Evolutionary conservation across 2,797 vertebrate genomes (phyloP).

Genomic region (Knipowitschia caucasica): DNA sequence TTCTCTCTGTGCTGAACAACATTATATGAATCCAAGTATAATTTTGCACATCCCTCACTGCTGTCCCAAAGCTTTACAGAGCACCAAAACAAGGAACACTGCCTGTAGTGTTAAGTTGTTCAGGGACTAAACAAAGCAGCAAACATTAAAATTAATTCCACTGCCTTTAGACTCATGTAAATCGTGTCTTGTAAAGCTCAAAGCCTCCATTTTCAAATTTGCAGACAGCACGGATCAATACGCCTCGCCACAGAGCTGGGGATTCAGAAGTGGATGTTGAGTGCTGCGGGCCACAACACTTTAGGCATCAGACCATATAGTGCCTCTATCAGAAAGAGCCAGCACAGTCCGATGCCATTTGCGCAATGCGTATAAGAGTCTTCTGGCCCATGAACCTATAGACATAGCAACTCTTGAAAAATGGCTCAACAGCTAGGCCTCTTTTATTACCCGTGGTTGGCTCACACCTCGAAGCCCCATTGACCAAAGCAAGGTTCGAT

Average conservation of each 20-base stretch:
- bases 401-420: conserved; percentile 57
- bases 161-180: conserved; percentile 49
- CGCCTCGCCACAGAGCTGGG: conserved; percentile 55
- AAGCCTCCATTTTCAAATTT: conserved; percentile 40
- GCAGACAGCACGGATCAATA: conserved; percentile 51
- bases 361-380: conserved; percentile 59
- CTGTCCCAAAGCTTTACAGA: conserved; percentile 16
- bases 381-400: conserved; percentile 58
- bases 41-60: conserved; percentile 27
- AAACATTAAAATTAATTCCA: conserved; percentile 42
- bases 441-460: conserved; percentile 24
- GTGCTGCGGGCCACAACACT: conserved; percentile 69
- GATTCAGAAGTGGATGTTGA: conserved; percentile 59
- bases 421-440: conserved; percentile 51
- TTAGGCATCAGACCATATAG: conserved; percentile 63
- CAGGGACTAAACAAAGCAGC: conserved; percentile 45
- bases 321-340: conserved; percentile 59
- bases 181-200: too few species aligned
- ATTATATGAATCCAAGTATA: conserved; percentile 39
- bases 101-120: conserved; percentile 33
- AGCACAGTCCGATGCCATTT: conserved; percentile 65
- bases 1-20: conserved; percentile 26
- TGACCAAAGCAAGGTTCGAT: conserved; percentile 16
- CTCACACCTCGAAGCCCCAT: conserved; percentile 26
- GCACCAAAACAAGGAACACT: conserved; percentile 35